Conservation (phyloP, 2,888 invertebrate genomes). For the Dione vanillae region DNA sequence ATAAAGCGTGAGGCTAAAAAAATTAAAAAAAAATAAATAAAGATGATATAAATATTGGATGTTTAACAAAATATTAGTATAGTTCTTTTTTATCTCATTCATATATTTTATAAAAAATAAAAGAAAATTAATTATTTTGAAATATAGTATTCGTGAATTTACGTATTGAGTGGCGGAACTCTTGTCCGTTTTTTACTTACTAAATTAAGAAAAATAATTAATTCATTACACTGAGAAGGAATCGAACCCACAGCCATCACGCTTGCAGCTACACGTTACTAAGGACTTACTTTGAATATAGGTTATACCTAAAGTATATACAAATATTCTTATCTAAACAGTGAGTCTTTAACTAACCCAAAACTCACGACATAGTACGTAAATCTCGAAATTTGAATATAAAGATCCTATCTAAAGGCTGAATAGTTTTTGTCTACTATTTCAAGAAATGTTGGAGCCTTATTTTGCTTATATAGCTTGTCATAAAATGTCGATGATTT, state of each 20-base stretch:
- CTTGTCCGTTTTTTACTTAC: background rate
- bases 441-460: background rate
- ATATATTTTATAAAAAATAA: no score
- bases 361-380: slow-evolving; percentile 21
- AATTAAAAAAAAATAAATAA: no score
- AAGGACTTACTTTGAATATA: no score
- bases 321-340: slow-evolving; percentile 29
- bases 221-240: background rate
- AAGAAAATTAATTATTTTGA: no score
- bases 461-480: background rate
- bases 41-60: background rate
- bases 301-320: no score
- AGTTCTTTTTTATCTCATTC: no score
- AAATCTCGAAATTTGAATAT: slow-evolving; percentile 23
- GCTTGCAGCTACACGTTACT: background rate
- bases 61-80: background rate
- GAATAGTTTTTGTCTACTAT: slow-evolving; percentile 2
- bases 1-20: no score
- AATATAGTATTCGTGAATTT: background rate
- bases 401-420: slow-evolving; percentile 9
- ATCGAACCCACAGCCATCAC: background rate
- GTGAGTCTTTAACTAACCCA: slow-evolving; percentile 25
- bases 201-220: background rate
- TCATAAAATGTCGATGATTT: background rate
- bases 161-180: background rate